A percentile compares a stretch with the other conserved stretches of the same genome.
Conservation (phyloP, 2,113 vertebrate species). For the Eclectus roratus region DNA sequence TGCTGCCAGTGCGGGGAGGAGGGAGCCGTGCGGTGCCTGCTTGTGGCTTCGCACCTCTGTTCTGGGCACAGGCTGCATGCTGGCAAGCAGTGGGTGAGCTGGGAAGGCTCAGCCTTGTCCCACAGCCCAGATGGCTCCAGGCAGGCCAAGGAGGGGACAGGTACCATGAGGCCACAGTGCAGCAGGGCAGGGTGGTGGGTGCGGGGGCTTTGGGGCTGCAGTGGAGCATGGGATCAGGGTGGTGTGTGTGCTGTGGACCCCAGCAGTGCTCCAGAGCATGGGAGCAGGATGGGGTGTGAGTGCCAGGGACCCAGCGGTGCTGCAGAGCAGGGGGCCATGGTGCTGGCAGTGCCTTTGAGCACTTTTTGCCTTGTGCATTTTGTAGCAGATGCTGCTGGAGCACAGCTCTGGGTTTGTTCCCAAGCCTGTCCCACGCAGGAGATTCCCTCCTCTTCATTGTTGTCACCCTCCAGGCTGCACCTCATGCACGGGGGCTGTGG, state of each 20-base stretch:
- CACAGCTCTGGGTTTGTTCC: background rate
- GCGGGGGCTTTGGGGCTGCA: background rate
- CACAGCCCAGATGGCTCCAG: accelerated
- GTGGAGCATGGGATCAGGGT: background rate
- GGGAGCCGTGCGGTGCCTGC: accelerated
- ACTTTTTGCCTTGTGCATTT: accelerated
- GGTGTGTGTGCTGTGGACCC: background rate
- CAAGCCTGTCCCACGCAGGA: accelerated
- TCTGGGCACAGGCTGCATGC: accelerated
- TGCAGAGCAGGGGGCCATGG: accelerated
- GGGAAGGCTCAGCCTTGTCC: background rate
- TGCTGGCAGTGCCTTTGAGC: background rate
- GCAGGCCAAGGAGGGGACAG: background rate
- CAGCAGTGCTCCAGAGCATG: background rate
- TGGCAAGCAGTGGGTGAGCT: accelerated
- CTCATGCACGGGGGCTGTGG: background rate
- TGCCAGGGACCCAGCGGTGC: background rate
- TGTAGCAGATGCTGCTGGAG: background rate
- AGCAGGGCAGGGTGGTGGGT: background rate
- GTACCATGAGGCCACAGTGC: background rate
- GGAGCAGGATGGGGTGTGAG: accelerated
- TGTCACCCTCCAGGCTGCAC: background rate
- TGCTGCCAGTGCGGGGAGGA: background rate
- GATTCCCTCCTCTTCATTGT: background rate
- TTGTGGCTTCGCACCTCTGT: background rate